Evolutionary conservation across 2,797 vertebrate genomes (phyloP).

Genomic region (Xiphophorus birchmanni): DNA sequence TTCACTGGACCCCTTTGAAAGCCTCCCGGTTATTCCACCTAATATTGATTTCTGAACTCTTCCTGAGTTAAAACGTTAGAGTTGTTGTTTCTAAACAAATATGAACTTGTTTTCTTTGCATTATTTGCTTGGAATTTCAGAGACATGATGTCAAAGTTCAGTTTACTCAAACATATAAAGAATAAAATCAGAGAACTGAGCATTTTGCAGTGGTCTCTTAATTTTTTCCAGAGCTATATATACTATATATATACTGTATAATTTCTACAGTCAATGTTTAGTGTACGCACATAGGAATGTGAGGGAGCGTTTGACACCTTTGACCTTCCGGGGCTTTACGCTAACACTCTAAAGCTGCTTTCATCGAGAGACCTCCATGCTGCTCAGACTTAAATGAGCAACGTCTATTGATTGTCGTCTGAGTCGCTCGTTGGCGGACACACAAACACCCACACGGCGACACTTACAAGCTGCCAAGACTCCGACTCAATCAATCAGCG

Average conservation of each 20-base stretch:
- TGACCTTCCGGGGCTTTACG: constrained; percentile 58
- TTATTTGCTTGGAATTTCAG: too few species aligned
- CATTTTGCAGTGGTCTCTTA: too few species aligned
- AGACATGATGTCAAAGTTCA: too few species aligned
- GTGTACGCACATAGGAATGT: background rate
- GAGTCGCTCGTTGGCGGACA: constrained; percentile 16
- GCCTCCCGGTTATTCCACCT: too few species aligned
- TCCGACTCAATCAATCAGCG: constrained; percentile 68
- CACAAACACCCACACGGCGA: constrained; percentile 18
- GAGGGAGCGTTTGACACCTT: constrained; percentile 36
- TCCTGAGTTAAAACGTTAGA: too few species aligned
- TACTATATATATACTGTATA: background rate
- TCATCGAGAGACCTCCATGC: constrained; percentile 55
- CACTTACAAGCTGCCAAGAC: constrained; percentile 42
- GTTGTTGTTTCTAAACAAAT: too few species aligned
- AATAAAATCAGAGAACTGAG: too few species aligned
- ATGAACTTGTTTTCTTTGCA: too few species aligned
- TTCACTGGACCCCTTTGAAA: too few species aligned
- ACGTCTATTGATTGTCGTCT: constrained; percentile 70
- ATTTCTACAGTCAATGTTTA: background rate
- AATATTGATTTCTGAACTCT: too few species aligned
- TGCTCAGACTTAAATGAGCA: constrained; percentile 44
- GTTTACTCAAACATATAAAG: too few species aligned
- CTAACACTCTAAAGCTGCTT: constrained; percentile 61
- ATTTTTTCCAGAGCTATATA: too few species aligned